Conservation (phyloP, 2,888 invertebrate species). For the Pyrgus malvae region DNA sequence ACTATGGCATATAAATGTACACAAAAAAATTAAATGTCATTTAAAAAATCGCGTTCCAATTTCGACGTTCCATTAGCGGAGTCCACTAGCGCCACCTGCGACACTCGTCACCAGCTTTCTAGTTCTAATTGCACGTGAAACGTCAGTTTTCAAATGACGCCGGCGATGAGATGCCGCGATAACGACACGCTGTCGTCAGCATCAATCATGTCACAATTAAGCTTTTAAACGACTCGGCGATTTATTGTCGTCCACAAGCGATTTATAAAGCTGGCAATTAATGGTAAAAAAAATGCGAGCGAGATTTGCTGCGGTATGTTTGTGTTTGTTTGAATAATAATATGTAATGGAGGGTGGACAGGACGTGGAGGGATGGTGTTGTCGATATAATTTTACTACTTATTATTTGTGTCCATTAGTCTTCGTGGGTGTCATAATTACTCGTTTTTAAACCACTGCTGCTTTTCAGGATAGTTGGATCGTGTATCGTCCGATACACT, state of each 20-base stretch:
- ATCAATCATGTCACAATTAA: conserved; percentile 54
- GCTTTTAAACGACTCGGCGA: conserved; percentile 33
- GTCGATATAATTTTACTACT: too few species aligned
- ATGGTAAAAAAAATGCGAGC: conserved; percentile 20
- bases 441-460: too few species aligned
- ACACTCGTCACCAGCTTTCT: neutral
- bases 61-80: too few species aligned
- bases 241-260: conserved; percentile 30
- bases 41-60: too few species aligned
- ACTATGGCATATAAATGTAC: too few species aligned
- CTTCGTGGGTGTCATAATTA: too few species aligned
- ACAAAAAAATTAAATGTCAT: too few species aligned
- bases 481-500: too few species aligned
- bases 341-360: neutral
- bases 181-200: conserved; percentile 46
- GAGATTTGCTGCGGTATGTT: conserved; percentile 7
- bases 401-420: too few species aligned
- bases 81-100: too few species aligned
- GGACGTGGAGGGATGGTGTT: too few species aligned
- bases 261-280: conserved; percentile 22
- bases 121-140: conserved; percentile 40
- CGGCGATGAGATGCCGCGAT: conserved; percentile 45
- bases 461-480: too few species aligned
- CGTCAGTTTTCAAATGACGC: conserved; percentile 8
- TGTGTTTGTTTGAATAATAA: neutral